A percentile compares a stretch with the other conserved stretches of the same genome.
Evolutionary conservation across 2,888 invertebrate genomes (phyloP).

Genomic region (Platypus cylindrus): DNA sequence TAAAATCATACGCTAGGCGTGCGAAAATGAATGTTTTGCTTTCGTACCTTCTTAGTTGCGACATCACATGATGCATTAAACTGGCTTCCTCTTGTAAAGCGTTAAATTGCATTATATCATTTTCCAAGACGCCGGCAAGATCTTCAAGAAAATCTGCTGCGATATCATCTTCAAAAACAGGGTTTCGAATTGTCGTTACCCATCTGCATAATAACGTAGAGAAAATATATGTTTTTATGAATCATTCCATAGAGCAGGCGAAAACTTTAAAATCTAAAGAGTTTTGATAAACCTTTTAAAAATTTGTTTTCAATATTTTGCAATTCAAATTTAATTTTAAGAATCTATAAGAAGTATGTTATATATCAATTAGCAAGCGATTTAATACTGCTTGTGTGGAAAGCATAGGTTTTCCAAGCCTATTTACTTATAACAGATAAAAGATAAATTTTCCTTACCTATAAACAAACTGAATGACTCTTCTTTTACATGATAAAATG

Average conservation of each 20-base stretch:
- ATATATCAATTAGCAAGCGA: no score
- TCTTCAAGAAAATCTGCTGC: slow-evolving; percentile 66
- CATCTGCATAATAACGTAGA: slow-evolving; percentile 41
- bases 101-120: slow-evolving; percentile 45
- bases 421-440: slow-evolving; percentile 1
- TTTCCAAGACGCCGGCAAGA: slow-evolving; percentile 54
- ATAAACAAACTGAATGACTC: slow-evolving; percentile 66
- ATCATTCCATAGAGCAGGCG: no score
- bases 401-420: no score
- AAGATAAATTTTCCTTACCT: slow-evolving; percentile 29
- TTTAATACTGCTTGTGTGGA: no score
- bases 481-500: slow-evolving; percentile 53
- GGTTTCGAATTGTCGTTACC: slow-evolving; percentile 57
- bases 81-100: slow-evolving; percentile 54
- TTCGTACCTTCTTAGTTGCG: slow-evolving; percentile 41
- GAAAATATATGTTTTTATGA: no score
- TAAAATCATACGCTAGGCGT: no score
- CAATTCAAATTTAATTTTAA: no score
- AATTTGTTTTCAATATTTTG: no score
- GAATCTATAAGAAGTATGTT: no score
- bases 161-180: slow-evolving; percentile 61
- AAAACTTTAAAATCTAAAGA: no score
- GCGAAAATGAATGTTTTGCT: slow-evolving; percentile 1
- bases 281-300: no score
- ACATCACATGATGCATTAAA: slow-evolving; percentile 54